phyloP scores from a whole-genome alignment of 64 coral and sea anemone genomes.

The Anthopleura sola region DNA sequence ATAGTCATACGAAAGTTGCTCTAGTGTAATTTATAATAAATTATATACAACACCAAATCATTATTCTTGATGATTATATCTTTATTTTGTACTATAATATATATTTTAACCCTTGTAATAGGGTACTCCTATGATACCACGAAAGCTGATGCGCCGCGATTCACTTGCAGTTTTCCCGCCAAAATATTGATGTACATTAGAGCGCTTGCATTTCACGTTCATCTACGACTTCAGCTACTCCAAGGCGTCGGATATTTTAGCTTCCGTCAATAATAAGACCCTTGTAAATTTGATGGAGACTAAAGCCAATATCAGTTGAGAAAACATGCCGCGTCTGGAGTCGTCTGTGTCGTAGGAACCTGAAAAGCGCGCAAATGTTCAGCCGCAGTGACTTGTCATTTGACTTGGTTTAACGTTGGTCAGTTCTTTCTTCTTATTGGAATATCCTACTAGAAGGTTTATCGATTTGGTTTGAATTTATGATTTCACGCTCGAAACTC shows the following conservation, averaged over 20 bases:
- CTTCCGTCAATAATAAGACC: too few relatives aligned
- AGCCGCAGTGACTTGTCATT: not conserved
- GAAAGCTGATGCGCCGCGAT: not conserved
- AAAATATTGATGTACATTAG: too few relatives aligned
- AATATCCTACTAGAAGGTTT: not conserved
- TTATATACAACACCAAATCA: not conserved
- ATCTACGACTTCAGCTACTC: too few relatives aligned
- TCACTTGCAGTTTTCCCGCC: not conserved
- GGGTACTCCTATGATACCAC: not conserved
- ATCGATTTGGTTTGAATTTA: not conserved
- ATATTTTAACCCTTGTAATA: not conserved
- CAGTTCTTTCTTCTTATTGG: not conserved
- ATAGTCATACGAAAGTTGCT: too few relatives aligned
- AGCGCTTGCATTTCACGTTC: too few relatives aligned
- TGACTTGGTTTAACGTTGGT: not conserved
- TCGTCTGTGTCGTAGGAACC: too few relatives aligned
- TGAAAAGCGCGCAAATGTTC: not conserved
- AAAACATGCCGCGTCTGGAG: too few relatives aligned
- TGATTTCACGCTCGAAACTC: not conserved
- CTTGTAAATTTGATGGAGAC: too few relatives aligned
- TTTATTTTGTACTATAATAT: slow-evolving; percentile 23
- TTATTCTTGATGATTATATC: slow-evolving; percentile 3
- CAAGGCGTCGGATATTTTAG: too few relatives aligned
- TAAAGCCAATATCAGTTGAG: too few relatives aligned
- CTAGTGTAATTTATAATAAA: not conserved